Evolutionary conservation across 2,797 vertebrate species (phyloP), one percentile per base, ranked within the genome.

Genomic region (Delichon dasypus): DNA sequence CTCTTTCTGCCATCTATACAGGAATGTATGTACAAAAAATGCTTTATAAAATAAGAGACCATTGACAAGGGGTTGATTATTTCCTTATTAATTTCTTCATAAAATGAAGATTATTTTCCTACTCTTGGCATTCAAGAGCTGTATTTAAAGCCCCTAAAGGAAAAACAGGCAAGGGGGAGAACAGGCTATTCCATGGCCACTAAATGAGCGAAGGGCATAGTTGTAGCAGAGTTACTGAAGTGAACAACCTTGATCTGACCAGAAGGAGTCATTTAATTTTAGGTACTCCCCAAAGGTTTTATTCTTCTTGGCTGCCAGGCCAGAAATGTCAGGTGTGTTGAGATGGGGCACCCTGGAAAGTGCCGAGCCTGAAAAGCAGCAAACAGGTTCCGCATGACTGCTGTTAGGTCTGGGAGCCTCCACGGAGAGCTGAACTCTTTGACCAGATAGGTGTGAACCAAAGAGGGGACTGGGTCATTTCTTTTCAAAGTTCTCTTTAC

Each of bases 391-490:
- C 93, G 95, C 98, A 97, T 97, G 97, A 98, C 97, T 98, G 98
- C 96, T 97, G 97, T 97, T 97, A 96, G 90, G 79, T 97, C 94
- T 97, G 94, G 93, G 96, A 96, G 95, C 94, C 94, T 98, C 98
- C 97, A 97, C 74, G 20, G 98, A 98, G 98, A 98, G 96, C 73
- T 97, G 93, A 97, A 98, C 98, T 96, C 96, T 97, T 97, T 98
- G 98, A 98, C 98, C 98, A 98, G 97, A 97, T 98, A 99, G 98
- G 98, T 98, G 98, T 98, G 97, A 99, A 98, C 97, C 97, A 97
- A 97, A 97, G 96, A 96, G 93, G 93, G 66, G 97, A 98, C 97
- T 96, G 97, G 98, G 97, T 98, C 97, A 97, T 98, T 98, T 95
- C 97, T 97, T 97, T 97, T 96, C 96, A 96, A 96, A 88, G 95